phyloP scores from a whole-genome alignment of 2,888 invertebrate species.

The Cistogaster globosa region DNA sequence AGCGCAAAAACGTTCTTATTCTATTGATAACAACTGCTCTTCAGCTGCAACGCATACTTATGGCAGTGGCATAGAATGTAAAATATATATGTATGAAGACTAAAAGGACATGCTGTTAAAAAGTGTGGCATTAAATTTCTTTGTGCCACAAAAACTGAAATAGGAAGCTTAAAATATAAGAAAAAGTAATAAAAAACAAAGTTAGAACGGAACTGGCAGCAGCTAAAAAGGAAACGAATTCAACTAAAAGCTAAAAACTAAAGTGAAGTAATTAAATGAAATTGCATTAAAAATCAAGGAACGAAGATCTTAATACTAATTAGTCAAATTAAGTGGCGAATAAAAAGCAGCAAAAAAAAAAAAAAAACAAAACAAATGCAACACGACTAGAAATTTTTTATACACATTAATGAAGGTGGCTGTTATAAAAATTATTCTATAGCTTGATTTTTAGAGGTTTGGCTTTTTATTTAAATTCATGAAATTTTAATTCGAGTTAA shows the following conservation, averaged over 20 bases:
- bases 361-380: too few relatives aligned
- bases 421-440: conserved; percentile 3
- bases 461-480: too few relatives aligned
- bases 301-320: conserved; percentile 41
- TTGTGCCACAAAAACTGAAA: conserved; percentile 31
- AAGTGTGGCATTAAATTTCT: conserved; percentile 42
- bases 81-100: not conserved
- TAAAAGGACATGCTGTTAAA: conserved; percentile 43
- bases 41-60: not conserved
- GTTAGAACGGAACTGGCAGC: conserved; percentile 47
- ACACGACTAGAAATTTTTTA: not conserved
- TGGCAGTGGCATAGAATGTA: conserved; percentile 6
- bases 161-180: conserved; percentile 15
- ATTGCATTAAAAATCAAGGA: conserved; percentile 30
- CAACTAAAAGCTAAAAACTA: conserved; percentile 37
- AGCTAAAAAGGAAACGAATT: conserved; percentile 51
- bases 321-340: conserved; percentile 46
- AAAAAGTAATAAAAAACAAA: conserved; percentile 3
- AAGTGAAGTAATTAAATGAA: conserved; percentile 65
- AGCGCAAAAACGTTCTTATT: not conserved
- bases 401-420: not conserved
- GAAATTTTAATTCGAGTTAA: too few relatives aligned
- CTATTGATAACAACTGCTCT: conserved; percentile 21
- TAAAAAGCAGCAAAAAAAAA: conserved; percentile 2
- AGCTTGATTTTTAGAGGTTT: too few relatives aligned